Evolutionary conservation across 2,888 invertebrate species (phyloP).

Genomic region (Acanthosepion esculentum): DNA sequence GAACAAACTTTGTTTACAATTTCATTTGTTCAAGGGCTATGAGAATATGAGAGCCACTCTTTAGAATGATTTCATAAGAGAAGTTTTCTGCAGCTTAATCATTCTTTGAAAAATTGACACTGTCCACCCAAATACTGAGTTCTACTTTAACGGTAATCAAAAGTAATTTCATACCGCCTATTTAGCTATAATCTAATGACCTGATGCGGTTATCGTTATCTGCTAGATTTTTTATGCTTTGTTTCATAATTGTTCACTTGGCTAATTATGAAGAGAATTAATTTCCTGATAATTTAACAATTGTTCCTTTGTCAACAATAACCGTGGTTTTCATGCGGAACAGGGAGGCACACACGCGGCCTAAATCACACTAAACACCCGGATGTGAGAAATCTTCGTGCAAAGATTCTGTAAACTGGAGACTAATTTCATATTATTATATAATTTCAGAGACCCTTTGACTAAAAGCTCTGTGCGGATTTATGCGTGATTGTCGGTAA

Average conservation of each 20-base stretch:
- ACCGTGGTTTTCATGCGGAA: not conserved
- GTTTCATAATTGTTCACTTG: conserved; percentile 5
- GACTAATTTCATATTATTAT: not conserved
- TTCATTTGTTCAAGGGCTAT: no score
- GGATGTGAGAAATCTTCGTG: not conserved
- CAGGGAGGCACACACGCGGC: not conserved
- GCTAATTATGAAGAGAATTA: not conserved
- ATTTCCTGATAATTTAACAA: not conserved
- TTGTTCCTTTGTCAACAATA: not conserved
- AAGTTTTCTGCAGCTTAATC: no score
- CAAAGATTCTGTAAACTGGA: not conserved
- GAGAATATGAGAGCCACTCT: no score
- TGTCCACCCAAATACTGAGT: not conserved
- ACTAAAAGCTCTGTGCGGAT: not conserved
- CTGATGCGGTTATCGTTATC: not conserved
- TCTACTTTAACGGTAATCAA: not conserved
- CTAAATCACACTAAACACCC: conserved; percentile 14
- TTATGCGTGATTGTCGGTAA: not conserved
- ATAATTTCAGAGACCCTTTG: not conserved
- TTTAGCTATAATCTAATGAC: not conserved
- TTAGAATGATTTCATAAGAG: no score
- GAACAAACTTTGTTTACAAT: no score
- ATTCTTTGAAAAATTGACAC: not conserved
- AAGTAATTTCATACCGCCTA: not conserved
- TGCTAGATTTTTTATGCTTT: not conserved